Conservation (phyloP, 2,113 vertebrate species). For the Neolamprologus ventralis region DNA sequence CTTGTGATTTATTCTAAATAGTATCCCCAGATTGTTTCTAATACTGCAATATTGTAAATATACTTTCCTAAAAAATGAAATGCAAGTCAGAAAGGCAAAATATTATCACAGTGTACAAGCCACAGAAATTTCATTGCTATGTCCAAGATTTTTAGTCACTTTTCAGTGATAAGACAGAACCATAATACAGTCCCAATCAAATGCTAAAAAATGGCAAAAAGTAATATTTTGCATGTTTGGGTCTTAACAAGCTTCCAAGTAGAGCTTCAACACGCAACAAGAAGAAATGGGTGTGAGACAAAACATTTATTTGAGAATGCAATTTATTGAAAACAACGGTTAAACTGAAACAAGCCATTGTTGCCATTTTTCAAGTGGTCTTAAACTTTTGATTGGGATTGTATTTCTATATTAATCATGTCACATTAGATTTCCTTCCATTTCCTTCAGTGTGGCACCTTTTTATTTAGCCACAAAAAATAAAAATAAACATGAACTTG, state of each 20-base stretch:
- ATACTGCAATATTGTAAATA: background rate
- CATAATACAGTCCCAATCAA: background rate
- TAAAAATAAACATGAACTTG: background rate
- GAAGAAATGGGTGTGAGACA: background rate
- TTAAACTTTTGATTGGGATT: background rate
- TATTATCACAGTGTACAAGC: background rate
- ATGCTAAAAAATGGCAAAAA: background rate
- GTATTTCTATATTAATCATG: background rate
- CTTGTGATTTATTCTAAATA: background rate
- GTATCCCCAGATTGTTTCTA: background rate
- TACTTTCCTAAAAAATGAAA: background rate
- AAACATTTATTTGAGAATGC: background rate
- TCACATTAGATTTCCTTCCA: background rate
- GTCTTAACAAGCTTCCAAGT: background rate
- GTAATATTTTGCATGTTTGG: background rate
- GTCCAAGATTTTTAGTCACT: background rate
- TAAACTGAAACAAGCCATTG: background rate
- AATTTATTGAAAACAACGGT: background rate
- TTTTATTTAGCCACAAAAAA: background rate
- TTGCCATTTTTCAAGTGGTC: background rate
- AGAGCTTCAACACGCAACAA: background rate
- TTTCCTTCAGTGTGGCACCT: background rate
- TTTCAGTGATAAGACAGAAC: background rate
- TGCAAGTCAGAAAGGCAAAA: background rate
- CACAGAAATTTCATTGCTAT: background rate